These are phyloP conservation scores for Eupristina koningsbergeri DNA, from an alignment of 1,140 invertebrate species.

Conservation along the genomic window DNA sequence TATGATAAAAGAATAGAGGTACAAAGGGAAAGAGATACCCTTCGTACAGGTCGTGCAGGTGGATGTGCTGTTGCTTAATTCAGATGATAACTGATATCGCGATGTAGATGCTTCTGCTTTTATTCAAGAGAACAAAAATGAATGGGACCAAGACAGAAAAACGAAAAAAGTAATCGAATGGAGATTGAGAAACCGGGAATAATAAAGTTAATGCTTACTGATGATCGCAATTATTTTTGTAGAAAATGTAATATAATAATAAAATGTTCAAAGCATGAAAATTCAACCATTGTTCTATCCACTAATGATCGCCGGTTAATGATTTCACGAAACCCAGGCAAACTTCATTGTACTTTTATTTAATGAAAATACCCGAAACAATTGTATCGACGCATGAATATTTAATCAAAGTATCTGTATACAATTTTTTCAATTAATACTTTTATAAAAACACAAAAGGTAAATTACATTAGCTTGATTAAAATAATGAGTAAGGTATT, in stretches of 20 bases:
- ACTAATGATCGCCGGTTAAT: neutral
- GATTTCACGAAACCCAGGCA: neutral
- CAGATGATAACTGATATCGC: neutral
- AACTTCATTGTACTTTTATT: neutral
- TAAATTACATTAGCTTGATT: neutral
- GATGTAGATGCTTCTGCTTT: neutral
- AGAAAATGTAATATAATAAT: neutral
- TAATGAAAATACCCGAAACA: too few species aligned
- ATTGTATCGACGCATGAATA: too few species aligned
- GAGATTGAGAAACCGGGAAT: neutral
- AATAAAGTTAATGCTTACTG: neutral
- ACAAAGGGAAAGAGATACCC: neutral
- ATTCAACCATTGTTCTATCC: neutral
- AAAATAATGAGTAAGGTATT: neutral
- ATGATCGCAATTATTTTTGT: neutral
- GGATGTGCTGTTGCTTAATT: neutral
- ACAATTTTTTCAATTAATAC: neutral
- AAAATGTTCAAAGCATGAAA: neutral
- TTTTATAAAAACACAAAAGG: neutral
- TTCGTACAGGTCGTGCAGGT: neutral
- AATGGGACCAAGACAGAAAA: neutral
- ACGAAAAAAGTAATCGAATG: neutral
- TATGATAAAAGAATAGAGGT: neutral
- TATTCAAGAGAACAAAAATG: neutral
- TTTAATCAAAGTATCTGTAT: too few species aligned